phyloP scores from a whole-genome alignment of 1,140 invertebrate species.

The Brachystomella parvula region DNA sequence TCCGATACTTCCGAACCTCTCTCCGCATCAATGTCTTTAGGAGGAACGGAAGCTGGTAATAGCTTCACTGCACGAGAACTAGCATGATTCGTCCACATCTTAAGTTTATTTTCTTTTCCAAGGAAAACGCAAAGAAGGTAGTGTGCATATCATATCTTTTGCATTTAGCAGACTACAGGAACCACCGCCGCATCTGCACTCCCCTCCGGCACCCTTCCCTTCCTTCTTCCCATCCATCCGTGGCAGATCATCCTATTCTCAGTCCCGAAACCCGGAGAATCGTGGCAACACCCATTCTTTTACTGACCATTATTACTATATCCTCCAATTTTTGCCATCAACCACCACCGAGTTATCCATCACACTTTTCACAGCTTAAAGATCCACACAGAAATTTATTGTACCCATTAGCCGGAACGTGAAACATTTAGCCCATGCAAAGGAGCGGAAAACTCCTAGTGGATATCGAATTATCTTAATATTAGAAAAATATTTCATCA shows the following conservation, averaged over 20 bases:
- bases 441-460: conserved; percentile 36
- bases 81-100: conserved; percentile 38
- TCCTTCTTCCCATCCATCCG: too few species aligned
- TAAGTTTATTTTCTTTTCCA: neutral
- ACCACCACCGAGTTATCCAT: too few species aligned
- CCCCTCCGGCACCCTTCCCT: neutral
- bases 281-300: too few species aligned
- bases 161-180: too few species aligned
- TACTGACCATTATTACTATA: too few species aligned
- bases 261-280: too few species aligned
- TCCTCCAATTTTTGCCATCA: too few species aligned
- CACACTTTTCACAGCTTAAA: too few species aligned
- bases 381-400: conserved; percentile 35
- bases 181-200: neutral
- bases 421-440: conserved; percentile 38
- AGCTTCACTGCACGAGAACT: conserved; percentile 36
- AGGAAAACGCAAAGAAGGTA: conserved; percentile 32
- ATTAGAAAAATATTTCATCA: too few species aligned
- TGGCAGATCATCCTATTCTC: neutral
- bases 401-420: conserved; percentile 37
- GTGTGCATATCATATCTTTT: neutral
- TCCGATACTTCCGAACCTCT: conserved; percentile 38
- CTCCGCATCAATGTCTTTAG: conserved; percentile 35
- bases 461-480: conserved; percentile 38
- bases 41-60: conserved; percentile 38